Evolutionary conservation across 1,140 invertebrate species (phyloP), one percentile per base, ranked within the genome.

Genomic region (Asbolus verrucosus): DNA sequence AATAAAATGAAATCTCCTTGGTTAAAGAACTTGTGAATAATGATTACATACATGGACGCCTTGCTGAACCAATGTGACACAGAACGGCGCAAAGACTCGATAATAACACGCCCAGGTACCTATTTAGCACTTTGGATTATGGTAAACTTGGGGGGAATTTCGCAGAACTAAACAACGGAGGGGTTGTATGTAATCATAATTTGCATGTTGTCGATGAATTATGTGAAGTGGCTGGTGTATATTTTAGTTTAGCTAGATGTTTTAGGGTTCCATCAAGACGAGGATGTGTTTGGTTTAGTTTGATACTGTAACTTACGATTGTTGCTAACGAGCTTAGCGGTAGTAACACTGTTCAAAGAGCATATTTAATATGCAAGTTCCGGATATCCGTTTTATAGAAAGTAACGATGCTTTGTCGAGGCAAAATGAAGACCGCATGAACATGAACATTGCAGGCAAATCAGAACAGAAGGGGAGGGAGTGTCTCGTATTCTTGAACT

Each of bases 401-500:
- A 27, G 24, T 27, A 27, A 8, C 8, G 24, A 27, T 8, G 24
- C 24, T 27, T 27, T 27, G 24, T 27, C 24, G n/a, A 27, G 24
- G 3, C 24, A 8, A 27, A 8, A 27, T 27, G 46, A 54, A 54
- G 46, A 54, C 46, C 11, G 19, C 46, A 54, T n/a, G n/a, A n/a
- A n/a, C n/a, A n/a, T n/a, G n/a, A n/a, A n/a, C n/a, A n/a, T n/a
- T n/a, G n/a, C n/a, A n/a, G n/a, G n/a, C n/a, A n/a, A n/a, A n/a
- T n/a, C n/a, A n/a, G n/a, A n/a, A n/a, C n/a, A 36, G 5, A 36
- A 24, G 15, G 41, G 62, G 38, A 43, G 62, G 62, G 24, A 65
- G 62, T 65, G 62, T 41, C 39, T 65, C 62, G 62, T 65, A 65
- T 65, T 65, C 62, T 41, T 65, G 62, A 65, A 19, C 19, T 14